Evolutionary conservation across 1,140 invertebrate genomes (phyloP), one percentile per base, ranked within the genome.

Genomic region (Trissolcus basalis): DNA sequence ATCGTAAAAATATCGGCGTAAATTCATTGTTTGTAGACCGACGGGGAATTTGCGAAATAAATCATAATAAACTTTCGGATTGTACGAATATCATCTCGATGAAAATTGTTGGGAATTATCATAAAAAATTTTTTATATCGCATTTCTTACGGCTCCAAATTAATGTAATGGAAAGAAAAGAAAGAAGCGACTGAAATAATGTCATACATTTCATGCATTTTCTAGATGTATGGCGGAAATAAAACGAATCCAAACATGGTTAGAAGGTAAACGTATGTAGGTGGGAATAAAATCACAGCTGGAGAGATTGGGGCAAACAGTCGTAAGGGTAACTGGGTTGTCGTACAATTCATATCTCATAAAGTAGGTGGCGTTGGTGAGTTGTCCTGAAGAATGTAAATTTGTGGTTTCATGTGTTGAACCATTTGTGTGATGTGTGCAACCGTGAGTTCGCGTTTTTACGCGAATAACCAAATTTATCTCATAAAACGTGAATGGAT

Each of bases 311-410:
- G 6, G 48, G n/a, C 13, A 36, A 16, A 39, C 35, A 53, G 35
- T 53, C 15, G 14, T 8, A 39, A 35, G 33, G 50, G 6, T 39
- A 50, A 33, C 48, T 35, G 32, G 32, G 14, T 53, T 53, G 33
- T 53, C 50, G 36, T 33, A 39, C 13, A 53, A 53, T 39, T 53
- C 14, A 39, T 36, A 11, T 16, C 50, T 53, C 15, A 53, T 39
- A 13, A 53, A 39, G 33, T 53, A 53, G 32, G 13, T 53, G 35
- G 35, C 50, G 14, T 53, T 53, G 15, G 35, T 53, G 33, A 53
- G 32, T 39, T 53, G 35, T 16, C 35, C 50, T 53, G 6, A 53
- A 53, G 50, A 53, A 39, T 15, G 49, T 36, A 7, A 51, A 36
- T n/a, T 51, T 12, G 14, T 35, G 14, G 32, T 16, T 53, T 53